Base-by-base conservation (phyloP, 2,113 vertebrate genomes). In the Daphoenositta chrysoptera region DNA sequence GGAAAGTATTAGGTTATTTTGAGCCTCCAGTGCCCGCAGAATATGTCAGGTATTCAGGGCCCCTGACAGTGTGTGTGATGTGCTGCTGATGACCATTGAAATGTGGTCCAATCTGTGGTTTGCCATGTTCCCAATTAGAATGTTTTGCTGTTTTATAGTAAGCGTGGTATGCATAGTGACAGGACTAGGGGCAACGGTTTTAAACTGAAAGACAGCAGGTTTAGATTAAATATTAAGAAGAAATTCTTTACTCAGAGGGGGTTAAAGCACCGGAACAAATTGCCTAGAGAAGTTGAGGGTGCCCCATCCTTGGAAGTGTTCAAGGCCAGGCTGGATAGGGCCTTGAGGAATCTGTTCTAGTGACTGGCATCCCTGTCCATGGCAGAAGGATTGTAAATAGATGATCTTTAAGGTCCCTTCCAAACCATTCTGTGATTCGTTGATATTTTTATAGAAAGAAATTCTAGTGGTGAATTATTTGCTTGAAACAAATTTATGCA, bases 161-260 rank as follows among this genome's bases (percentile, higher is more conserved):
- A 47, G 10, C 0, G 0, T 16, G 20, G 10, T 22, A 40, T 48
- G 11, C 21, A 31, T 12, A 21, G 9, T 12, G 23, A 81, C 22
- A 58, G 31, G 37, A 58, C 9, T 13, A 16, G 16, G 15, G 39
- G 2, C 33, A 66, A 12, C 45, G 19, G 33, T 58, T 73, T 39
- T 42, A 66, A 73, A 65, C 19, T 24, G 44, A 73, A 75, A 44
- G 33, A 37, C 37, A 73, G 7, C 7, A 51, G 51, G 13, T 66
- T 82, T 89, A 58, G 28, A 51, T 68, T 58, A 66, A 15, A n/a
- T n/a, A 66, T 51, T 28, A 65, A 19, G 33, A 70, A 53, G 39
- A 81, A 50, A 39, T 66, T 51, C 37, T 58, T 89, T 45, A 58
- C 33, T 45, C 51, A 45, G 37, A 39, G 28, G 0, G 3, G 16